Base-by-base conservation (phyloP, 2,797 vertebrate species). In the Enteromius fasciolatus region DNA sequence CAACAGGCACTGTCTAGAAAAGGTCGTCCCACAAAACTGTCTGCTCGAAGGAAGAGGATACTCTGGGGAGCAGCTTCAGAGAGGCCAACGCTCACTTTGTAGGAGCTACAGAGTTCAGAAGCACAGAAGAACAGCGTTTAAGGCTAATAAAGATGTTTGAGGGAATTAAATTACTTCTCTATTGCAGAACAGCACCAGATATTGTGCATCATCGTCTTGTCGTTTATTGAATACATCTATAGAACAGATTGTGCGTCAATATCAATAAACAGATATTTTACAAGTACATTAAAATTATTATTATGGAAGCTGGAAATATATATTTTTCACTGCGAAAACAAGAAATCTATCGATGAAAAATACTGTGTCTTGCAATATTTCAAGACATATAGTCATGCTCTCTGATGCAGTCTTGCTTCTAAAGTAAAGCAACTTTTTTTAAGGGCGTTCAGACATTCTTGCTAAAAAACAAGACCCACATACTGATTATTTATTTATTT, bases 51-150 rank as follows among this genome's bases (percentile, higher is more conserved):
- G 28, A 74, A 46, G 20, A 39, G 69, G 31, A 66, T 33, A 25
- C 80, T 48, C 78, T 17, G 14, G 80, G 41, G 80, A 81, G 31
- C 5, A 74, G 41, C 80, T 81, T 63, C 20, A 52, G 59, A 81
- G 31, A 81, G 20, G 41, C 57, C 69, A 81, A 28, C 1, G 1
- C 18, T 64, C 41, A 20, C 57, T 74, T 74, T 64, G 52, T 18
- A 59, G 52, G 18, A 81, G 41, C 14, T 73, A 63, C 44, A 36
- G 44, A 52, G 33, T 68, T 68, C 63, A 78, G 61, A 67, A 80
- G 67, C 10, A 10, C 39, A 50, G 44, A 10, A 36, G 31, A 67
- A 66, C n/a, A 52, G 23, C 4, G 76, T 78, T 39, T 33, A 50
- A 67, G 8, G 20, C 44, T 39, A 76, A 63, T 76, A 76, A 52